Percentiles rank a stretch among this genome's conserved stretches.
Evolutionary conservation across 2,797 vertebrate genomes (phyloP).

Genomic region (Notamacropus eugenii): DNA sequence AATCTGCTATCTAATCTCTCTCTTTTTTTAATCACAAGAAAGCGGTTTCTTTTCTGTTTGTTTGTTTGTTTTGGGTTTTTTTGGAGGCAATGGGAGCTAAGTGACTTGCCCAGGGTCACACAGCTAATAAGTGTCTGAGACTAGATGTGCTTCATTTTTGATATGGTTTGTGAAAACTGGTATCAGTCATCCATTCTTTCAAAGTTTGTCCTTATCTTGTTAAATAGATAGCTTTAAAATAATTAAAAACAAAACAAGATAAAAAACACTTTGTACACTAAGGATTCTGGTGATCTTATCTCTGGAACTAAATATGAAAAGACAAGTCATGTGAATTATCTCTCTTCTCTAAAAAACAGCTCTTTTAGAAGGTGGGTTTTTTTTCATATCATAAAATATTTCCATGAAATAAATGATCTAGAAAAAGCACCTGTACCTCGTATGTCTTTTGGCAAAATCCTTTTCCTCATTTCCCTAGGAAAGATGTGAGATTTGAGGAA

Average conservation of each 20-base stretch:
- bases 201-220: conserved; percentile 77
- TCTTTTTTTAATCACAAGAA: background rate
- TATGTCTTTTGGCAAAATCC: background rate
- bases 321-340: conserved; percentile 84
- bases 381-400: conserved; percentile 81
- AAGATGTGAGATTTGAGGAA: background rate
- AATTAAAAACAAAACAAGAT: conserved; percentile 54
- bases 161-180: conserved; percentile 86
- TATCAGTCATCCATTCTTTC: conserved; percentile 83
- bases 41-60: background rate
- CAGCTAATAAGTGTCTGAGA: background rate
- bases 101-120: background rate
- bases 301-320: conserved; percentile 88
- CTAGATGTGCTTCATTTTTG: conserved; percentile 74
- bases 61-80: too few species aligned
- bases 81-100: background rate
- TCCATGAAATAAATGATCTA: conserved; percentile 85
- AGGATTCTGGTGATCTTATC: conserved; percentile 78
- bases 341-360: conserved; percentile 83
- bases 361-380: conserved; percentile 78
- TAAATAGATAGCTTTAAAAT: conserved; percentile 83
- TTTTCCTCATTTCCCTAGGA: background rate
- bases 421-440: conserved; percentile 82
- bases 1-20: background rate
- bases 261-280: conserved; percentile 71